These are phyloP conservation scores for Apostichopus parvimensis DNA, from an alignment of 35 echinoderm and acorn worm species.

Conservation along the genomic window DNA sequence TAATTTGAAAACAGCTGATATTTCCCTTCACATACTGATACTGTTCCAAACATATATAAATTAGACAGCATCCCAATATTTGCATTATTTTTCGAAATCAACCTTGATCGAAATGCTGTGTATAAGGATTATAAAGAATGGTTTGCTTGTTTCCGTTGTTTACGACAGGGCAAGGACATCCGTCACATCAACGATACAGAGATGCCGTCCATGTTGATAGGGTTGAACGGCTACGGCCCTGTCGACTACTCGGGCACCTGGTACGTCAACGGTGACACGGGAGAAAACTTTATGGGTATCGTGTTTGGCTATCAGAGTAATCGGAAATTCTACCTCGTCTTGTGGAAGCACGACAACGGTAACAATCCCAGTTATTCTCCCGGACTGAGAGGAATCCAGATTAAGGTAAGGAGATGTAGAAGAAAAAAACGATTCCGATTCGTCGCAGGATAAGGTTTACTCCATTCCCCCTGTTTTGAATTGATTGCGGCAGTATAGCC, in stretches of 20 bases:
- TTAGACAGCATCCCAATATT: no score
- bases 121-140: neutral
- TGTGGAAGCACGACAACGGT: conserved; percentile 80
- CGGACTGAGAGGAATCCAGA: conserved; percentile 89
- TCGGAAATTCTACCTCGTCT: conserved; percentile 86
- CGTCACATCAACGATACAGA: conserved; percentile 62
- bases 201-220: conserved; percentile 77
- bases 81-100: no score
- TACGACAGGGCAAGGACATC: conserved; percentile 77
- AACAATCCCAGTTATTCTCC: conserved; percentile 69
- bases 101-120: no score
- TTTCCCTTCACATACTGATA: no score
- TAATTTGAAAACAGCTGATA: no score
- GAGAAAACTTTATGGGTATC: conserved; percentile 83
- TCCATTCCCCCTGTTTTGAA: no score
- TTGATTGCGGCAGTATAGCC: no score
- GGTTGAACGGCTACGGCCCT: conserved; percentile 53
- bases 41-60: no score
- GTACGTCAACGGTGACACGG: conserved; percentile 74
- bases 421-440: no score
- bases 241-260: conserved; percentile 75
- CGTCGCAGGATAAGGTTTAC: no score
- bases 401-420: conserved; percentile 62
- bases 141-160: neutral
- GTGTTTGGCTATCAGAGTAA: conserved; percentile 95